Base-by-base conservation (phyloP, 1,140 invertebrate species). In the Sipha flava region DNA sequence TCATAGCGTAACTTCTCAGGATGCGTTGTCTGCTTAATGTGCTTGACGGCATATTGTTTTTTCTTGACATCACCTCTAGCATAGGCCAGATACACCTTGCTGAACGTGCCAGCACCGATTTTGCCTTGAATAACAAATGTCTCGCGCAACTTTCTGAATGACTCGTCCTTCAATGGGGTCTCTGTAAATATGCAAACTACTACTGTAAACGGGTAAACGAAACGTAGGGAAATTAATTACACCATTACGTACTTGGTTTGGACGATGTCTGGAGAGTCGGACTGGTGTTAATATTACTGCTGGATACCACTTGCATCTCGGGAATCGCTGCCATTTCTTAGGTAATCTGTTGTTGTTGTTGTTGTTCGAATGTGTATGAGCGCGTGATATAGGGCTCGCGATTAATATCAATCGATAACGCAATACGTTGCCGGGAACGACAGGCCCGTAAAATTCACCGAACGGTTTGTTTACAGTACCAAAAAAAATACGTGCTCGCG, bases 51-150 rank as follows among this genome's bases (percentile, higher is more conserved):
- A 87, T 92, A 94, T 84, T 88, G 88, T 73, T 85, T 83, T 73
- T 85, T 83, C 73, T 90, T 86, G 37, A 86, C 85, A 1, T 89
- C 86, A 66, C 87, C 80, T 81, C 90, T 91, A 31, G 93, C 83
- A 12, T 89, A 90, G 4, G 91, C 93, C 80, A 94, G 84, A 81
- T 91, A 93, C 1, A 95, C 94, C 16, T 90, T 91, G 83, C 93
- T 94, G 80, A 95, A 95, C 0, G 93, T 93, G 5, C 93, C 94
- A 86, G 92, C 91, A 0, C 92, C 92, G 82, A 93, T 90, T 83
- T 92, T 92, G 18, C 86, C 86, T 83, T 92, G 90, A 0, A 93
- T 84, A 81, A 90, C 85, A 84, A 92, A 92, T 80, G 90, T 87
- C 79, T 90, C 87, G 9, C 73, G 73, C 16, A 77, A 77, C 34